phyloP scores from a whole-genome alignment of 2,113 vertebrate genomes.

The Pholis gunnellus region DNA sequence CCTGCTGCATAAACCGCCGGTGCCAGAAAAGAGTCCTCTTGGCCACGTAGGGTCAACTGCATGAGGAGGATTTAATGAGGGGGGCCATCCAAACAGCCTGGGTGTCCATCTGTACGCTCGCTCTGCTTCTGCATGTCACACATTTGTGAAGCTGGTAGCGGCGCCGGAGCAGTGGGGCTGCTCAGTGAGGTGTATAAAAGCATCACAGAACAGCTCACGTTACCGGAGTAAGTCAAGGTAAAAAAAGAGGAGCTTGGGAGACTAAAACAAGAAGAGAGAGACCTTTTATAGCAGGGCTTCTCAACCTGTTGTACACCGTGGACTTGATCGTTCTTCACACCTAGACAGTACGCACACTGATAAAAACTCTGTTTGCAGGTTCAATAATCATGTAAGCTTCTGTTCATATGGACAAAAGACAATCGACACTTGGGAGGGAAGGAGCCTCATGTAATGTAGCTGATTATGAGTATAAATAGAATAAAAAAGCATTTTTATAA shows the following conservation, averaged over 20 bases:
- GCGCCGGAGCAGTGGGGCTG: neutral
- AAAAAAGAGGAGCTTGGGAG: neutral
- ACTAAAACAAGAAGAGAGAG: neutral
- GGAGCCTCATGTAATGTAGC: neutral
- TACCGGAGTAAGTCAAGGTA: neutral
- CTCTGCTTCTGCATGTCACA: conserved; percentile 39
- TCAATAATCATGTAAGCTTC: neutral
- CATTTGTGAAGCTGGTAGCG: conserved; percentile 25
- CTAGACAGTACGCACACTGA: neutral
- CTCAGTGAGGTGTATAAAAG: conserved; percentile 27
- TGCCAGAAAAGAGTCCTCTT: conserved; percentile 61
- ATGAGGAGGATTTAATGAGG: conserved; percentile 73
- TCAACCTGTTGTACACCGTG: neutral
- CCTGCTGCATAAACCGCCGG: conserved; percentile 59
- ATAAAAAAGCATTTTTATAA: neutral
- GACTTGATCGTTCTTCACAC: neutral
- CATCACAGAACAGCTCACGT: conserved; percentile 11
- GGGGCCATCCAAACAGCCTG: conserved; percentile 56
- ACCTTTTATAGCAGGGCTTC: neutral
- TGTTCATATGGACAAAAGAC: neutral
- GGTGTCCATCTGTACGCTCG: conserved; percentile 72
- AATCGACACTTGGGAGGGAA: neutral
- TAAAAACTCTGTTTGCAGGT: neutral
- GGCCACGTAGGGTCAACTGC: conserved; percentile 66
- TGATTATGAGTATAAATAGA: neutral